phyloP scores from a whole-genome alignment of 2,888 invertebrate genomes.

The Ormyrus nitidulus region DNA sequence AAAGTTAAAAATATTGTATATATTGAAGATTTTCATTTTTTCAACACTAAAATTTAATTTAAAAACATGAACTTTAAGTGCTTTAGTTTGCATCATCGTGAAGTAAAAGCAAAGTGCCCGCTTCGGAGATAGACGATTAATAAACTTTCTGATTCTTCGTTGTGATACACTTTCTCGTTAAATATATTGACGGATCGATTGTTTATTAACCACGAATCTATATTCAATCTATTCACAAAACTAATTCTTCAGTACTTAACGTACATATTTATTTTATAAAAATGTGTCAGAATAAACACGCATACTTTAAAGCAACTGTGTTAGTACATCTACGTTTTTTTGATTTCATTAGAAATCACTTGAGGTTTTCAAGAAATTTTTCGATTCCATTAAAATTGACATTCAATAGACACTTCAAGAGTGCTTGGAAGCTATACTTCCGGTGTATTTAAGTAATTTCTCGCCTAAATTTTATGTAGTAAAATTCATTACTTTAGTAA shows the following conservation, averaged over 20 bases:
- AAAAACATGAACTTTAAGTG: too few relatives aligned
- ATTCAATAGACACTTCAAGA: neutral
- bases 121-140: neutral
- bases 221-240: neutral
- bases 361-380: neutral
- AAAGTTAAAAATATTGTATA: too few relatives aligned
- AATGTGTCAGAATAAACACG: neutral
- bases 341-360: neutral
- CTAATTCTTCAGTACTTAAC: too few relatives aligned
- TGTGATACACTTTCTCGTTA: slow-evolving; percentile 8
- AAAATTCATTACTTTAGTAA: too few relatives aligned
- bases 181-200: neutral
- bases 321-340: neutral
- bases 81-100: too few relatives aligned
- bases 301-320: neutral
- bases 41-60: too few relatives aligned
- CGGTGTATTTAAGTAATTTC: slow-evolving; percentile 3
- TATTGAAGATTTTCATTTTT: too few relatives aligned
- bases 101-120: too few relatives aligned
- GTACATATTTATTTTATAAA: too few relatives aligned
- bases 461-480: too few relatives aligned
- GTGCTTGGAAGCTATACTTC: neutral
- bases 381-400: neutral
- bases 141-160: slow-evolving; percentile 11
- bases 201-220: neutral